phyloP scores from a whole-genome alignment of 2,888 invertebrate genomes.

The Cartodere bifasciata region DNA sequence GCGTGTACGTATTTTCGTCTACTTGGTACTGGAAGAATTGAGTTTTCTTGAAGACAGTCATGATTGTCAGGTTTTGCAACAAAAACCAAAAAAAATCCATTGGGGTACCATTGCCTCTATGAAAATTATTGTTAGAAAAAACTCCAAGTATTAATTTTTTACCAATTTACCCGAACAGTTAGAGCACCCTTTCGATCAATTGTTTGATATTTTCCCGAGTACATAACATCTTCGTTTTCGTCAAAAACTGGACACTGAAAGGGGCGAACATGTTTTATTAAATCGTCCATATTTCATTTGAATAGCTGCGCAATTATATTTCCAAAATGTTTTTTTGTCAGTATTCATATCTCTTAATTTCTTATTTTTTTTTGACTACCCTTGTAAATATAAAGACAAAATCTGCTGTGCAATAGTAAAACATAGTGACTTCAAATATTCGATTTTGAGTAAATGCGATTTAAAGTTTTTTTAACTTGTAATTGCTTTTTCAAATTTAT shows the following conservation, averaged over 20 bases:
- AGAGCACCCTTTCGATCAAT: slow-evolving; percentile 66
- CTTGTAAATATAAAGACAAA: too few relatives aligned
- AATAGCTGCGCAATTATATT: too few relatives aligned
- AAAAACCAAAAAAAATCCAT: slow-evolving; percentile 68
- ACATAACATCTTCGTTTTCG: slow-evolving; percentile 61
- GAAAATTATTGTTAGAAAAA: slow-evolving; percentile 20
- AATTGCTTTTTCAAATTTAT: too few relatives aligned
- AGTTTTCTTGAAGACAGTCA: slow-evolving; percentile 36
- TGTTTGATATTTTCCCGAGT: slow-evolving; percentile 63
- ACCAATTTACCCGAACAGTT: slow-evolving; percentile 51
- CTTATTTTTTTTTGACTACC: too few relatives aligned
- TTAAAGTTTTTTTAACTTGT: too few relatives aligned
- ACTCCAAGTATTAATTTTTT: neutral
- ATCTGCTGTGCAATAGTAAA: too few relatives aligned
- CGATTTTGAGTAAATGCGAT: too few relatives aligned
- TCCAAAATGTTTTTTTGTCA: too few relatives aligned
- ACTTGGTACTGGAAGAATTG: slow-evolving; percentile 22
- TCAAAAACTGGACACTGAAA: slow-evolving; percentile 77
- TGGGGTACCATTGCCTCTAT: slow-evolving; percentile 51
- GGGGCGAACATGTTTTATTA: too few relatives aligned
- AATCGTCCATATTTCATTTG: slow-evolving; percentile 3
- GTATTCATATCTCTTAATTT: too few relatives aligned
- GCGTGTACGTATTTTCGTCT: slow-evolving; percentile 7
- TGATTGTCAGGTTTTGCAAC: slow-evolving; percentile 57
- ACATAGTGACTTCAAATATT: too few relatives aligned